Conservation (phyloP, 1,140 invertebrate genomes). For the Drosophila orena region DNA sequence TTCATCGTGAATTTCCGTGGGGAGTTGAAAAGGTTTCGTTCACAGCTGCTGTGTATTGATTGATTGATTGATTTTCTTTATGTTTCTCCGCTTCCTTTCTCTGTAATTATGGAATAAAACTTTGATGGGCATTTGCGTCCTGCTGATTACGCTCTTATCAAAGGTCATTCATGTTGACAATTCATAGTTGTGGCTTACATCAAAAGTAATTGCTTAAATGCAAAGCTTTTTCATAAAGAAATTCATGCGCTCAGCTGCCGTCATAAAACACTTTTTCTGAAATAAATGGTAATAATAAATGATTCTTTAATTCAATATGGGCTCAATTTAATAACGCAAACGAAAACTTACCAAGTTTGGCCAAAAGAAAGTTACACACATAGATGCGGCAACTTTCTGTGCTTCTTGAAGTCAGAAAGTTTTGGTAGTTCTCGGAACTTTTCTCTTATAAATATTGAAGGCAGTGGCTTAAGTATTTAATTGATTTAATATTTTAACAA, state of each 20-base stretch:
- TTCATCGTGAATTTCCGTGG: constrained; percentile 14
- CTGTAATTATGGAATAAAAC: constrained; percentile 31
- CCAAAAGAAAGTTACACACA: constrained; percentile 14
- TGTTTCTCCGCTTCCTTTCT: background rate
- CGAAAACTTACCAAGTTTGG: constrained; percentile 12
- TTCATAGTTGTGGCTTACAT: background rate
- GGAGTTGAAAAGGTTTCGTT: constrained; percentile 18
- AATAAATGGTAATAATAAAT: constrained; percentile 23
- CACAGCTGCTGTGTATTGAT: constrained; percentile 37
- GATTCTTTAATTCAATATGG: constrained; percentile 24
- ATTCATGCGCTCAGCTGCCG: background rate
- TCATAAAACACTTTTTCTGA: constrained; percentile 1
- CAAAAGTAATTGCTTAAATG: background rate
- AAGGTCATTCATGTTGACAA: background rate
- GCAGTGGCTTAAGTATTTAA: background rate
- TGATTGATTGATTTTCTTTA: constrained; percentile 17
- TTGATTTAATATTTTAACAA: constrained; percentile 1
- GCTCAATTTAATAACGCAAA: constrained; percentile 34
- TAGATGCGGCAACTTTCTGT: constrained; percentile 8
- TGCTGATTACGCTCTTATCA: constrained; percentile 16
- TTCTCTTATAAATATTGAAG: background rate
- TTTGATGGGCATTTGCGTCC: constrained; percentile 1
- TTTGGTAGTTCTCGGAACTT: constrained; percentile 8
- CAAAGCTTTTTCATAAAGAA: background rate
- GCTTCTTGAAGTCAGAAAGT: constrained; percentile 6